Evolutionary conservation across 2,888 invertebrate species (phyloP).

Genomic region (Drosophila pegasa): DNA sequence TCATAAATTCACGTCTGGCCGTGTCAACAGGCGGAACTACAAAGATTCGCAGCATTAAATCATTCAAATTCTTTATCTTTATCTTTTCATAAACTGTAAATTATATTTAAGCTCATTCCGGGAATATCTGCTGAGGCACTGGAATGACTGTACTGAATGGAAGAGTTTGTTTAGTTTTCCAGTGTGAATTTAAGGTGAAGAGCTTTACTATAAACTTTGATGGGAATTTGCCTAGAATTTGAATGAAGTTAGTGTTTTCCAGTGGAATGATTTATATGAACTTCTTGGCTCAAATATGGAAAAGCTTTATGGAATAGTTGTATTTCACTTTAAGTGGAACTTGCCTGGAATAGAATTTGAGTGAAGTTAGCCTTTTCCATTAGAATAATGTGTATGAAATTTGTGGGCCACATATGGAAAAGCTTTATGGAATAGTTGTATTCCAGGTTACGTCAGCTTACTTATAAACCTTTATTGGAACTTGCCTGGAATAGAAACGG

Average conservation of each 20-base stretch:
- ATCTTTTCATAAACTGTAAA: too few relatives aligned
- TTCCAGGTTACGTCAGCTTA: too few relatives aligned
- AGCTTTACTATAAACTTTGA: neutral
- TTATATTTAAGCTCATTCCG: neutral
- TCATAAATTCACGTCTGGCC: neutral
- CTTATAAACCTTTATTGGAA: neutral
- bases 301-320: too few relatives aligned
- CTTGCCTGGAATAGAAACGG: neutral
- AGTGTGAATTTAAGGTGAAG: neutral
- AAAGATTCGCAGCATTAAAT: neutral
- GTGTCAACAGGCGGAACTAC: neutral
- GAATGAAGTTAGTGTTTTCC: too few relatives aligned
- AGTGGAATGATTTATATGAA: too few relatives aligned
- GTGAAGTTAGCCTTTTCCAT: too few relatives aligned
- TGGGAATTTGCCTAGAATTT: neutral
- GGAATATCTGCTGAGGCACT: neutral
- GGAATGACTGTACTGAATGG: neutral
- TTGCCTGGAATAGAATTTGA: neutral
- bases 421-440: too few relatives aligned
- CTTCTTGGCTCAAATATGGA: too few relatives aligned
- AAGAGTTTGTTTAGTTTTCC: neutral
- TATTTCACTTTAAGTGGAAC: fast-evolving
- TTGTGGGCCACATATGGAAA: too few relatives aligned
- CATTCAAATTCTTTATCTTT: neutral
- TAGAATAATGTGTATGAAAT: too few relatives aligned